phyloP scores from a whole-genome alignment of 2,797 vertebrate genomes.

The Gallinago stenura region DNA sequence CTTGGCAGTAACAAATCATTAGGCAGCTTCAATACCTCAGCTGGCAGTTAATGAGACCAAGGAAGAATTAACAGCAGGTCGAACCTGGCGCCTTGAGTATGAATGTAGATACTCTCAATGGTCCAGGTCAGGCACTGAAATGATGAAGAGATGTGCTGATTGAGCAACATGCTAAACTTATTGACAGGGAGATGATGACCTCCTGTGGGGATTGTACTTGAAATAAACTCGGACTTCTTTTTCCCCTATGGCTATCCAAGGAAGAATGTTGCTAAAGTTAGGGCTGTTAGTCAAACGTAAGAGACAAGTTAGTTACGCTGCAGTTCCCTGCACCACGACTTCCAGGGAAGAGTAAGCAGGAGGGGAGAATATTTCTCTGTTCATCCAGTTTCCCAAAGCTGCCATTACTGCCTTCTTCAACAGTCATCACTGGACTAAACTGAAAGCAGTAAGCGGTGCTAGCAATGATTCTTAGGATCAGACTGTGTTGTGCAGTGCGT shows the following conservation, averaged over 20 bases:
- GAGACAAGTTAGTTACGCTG: background rate
- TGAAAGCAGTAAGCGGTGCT: background rate
- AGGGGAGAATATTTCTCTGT: background rate
- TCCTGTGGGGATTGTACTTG: background rate
- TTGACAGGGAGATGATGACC: background rate
- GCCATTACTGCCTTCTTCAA: background rate
- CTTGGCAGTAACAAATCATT: conserved; percentile 48
- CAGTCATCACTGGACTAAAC: background rate
- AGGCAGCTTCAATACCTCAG: background rate
- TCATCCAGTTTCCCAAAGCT: background rate
- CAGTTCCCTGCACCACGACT: background rate
- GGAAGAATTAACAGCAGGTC: conserved; percentile 26
- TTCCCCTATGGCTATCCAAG: background rate
- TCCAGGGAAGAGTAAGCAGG: background rate
- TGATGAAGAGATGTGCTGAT: background rate
- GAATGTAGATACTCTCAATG: background rate
- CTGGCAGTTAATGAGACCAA: conserved; percentile 18
- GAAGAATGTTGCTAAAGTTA: background rate
- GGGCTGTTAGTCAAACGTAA: background rate
- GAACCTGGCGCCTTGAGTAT: background rate
- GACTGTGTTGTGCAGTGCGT: background rate
- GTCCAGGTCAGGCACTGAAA: background rate
- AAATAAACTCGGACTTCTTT: background rate
- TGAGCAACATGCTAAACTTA: background rate
- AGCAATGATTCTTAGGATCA: background rate